Conservation (phyloP, 53 echinoderm and acorn worm genomes). For the Actinopyga echinites region DNA sequence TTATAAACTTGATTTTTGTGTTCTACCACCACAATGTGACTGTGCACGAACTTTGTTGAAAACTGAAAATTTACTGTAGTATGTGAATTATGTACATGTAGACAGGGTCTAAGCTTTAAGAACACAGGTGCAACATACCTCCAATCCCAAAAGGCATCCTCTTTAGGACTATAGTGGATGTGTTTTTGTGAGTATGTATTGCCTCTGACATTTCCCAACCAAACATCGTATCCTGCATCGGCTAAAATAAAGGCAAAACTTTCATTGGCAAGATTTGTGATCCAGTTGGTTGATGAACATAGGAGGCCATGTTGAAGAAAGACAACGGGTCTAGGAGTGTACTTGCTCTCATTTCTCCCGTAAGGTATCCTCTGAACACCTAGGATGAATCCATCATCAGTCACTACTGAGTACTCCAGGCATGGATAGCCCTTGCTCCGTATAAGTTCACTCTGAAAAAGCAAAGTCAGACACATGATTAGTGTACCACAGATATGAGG, state of each 20-base stretch:
- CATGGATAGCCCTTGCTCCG: conserved; percentile 93
- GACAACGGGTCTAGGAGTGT: conserved; percentile 81
- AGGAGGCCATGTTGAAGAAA: conserved; percentile 96
- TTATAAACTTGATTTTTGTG: no score
- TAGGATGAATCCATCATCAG: conserved; percentile 90
- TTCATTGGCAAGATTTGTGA: conserved; percentile 94
- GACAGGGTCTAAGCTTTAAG: no score
- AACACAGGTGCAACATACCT: conserved; percentile 73
- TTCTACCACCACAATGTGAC: no score
- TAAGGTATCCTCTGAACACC: conserved; percentile 83
- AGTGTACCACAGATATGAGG: background rate
- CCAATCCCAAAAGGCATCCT: conserved; percentile 89
- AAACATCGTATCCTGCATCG: conserved; percentile 95
- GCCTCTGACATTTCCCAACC: conserved; percentile 89
- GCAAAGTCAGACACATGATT: background rate
- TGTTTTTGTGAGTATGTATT: conserved; percentile 76
- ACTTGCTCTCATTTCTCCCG: conserved; percentile 71
- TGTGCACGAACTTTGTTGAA: no score
- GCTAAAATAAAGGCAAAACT: conserved; percentile 91
- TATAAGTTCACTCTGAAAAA: conserved; percentile 85
- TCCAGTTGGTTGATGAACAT: conserved; percentile 91
- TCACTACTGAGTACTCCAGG: conserved; percentile 66
- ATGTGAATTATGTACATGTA: no score
- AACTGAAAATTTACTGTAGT: no score
- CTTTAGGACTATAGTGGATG: conserved; percentile 58